These are phyloP conservation scores for Calephelis virginiensis DNA, from an alignment of 1,140 invertebrate species.

Conservation along the genomic window DNA sequence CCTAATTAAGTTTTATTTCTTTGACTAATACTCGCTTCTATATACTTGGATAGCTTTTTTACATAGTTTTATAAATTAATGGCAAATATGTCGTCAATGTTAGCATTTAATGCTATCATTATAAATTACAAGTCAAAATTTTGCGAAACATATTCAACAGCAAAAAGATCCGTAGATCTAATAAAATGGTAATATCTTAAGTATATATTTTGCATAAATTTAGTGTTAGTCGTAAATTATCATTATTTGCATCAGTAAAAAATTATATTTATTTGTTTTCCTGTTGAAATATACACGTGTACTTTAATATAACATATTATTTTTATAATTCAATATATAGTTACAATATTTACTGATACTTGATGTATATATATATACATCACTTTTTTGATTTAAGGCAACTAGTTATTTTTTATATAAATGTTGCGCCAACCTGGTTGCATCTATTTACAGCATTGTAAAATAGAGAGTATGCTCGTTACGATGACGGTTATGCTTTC, in stretches of 20 bases:
- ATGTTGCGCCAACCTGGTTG: too few species aligned
- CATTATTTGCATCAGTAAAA: background rate
- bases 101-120: conserved; percentile 6
- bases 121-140: conserved; percentile 10
- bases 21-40: background rate
- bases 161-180: conserved; percentile 10
- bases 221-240: background rate
- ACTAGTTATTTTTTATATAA: too few species aligned
- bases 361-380: too few species aligned
- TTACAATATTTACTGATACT: too few species aligned
- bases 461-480: too few species aligned
- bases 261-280: background rate
- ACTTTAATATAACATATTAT: too few species aligned
- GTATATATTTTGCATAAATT: background rate
- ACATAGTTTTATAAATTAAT: background rate
- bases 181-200: conserved; percentile 10
- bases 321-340: too few species aligned
- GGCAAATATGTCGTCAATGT: background rate
- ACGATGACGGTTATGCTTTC: too few species aligned
- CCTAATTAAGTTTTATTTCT: background rate
- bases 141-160: conserved; percentile 15
- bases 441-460: too few species aligned
- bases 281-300: background rate
- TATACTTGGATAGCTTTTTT: too few species aligned
- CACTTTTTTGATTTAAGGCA: too few species aligned